Conservation (phyloP, 2,797 vertebrate genomes). For the Crocidura indochinensis region DNA sequence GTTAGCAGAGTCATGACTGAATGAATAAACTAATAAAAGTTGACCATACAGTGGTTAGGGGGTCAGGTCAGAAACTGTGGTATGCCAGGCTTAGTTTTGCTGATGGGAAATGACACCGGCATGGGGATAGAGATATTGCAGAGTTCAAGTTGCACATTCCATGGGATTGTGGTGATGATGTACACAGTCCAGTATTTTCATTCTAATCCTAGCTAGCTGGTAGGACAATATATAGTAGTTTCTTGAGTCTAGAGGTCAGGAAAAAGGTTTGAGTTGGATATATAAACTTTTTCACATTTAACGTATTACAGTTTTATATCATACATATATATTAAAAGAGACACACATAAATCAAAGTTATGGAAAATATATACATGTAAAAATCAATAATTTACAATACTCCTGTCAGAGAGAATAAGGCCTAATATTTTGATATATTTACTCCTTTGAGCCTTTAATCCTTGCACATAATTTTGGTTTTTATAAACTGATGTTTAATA, state of each 20-base stretch:
- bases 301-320: conserved; percentile 49
- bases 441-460: background rate
- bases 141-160: background rate
- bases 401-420: conserved; percentile 51
- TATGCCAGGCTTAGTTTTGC: background rate
- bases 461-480: conserved; percentile 44
- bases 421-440: conserved; percentile 19
- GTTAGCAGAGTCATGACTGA: background rate
- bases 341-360: conserved; percentile 59
- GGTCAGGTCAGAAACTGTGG: background rate
- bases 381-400: conserved; percentile 45
- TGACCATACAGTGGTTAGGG: background rate
- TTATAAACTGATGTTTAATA: conserved; percentile 51
- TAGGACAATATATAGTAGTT: background rate
- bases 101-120: background rate
- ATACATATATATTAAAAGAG: conserved; percentile 27
- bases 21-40: conserved; percentile 37
- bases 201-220: background rate
- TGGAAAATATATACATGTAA: background rate
- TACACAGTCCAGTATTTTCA: background rate
- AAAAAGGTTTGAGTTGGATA: no score
- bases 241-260: conserved; percentile 20
- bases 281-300: conserved; percentile 10
- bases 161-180: background rate
- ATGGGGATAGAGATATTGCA: background rate